Evolutionary conservation across 2,888 invertebrate genomes (phyloP).

Genomic region (Mythimna impura): DNA sequence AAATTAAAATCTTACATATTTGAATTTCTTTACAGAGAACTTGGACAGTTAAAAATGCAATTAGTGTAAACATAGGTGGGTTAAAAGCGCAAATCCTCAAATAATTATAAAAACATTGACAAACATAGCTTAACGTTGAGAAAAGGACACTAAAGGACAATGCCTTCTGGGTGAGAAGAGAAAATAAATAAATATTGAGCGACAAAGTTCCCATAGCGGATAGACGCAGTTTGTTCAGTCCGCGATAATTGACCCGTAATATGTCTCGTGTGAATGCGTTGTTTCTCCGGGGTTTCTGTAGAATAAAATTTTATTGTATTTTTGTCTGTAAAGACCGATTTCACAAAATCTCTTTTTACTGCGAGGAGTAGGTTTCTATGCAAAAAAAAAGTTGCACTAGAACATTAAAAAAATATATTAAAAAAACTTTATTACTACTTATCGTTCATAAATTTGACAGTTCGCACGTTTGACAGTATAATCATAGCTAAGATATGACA

Average conservation of each 20-base stretch:
- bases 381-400: no score
- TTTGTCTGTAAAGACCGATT: conserved; percentile 12
- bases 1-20: no score
- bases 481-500: no score
- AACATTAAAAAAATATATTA: no score
- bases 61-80: no score
- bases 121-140: conserved; percentile 20
- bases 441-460: no score
- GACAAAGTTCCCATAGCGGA: conserved; percentile 74
- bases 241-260: conserved; percentile 85
- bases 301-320: not conserved
- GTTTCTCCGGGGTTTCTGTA: conserved; percentile 27
- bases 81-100: not conserved
- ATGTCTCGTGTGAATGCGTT: conserved; percentile 80
- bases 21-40: no score
- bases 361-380: no score
- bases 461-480: no score
- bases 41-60: no score
- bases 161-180: conserved; percentile 22
- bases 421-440: no score
- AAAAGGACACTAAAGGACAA: conserved; percentile 38
- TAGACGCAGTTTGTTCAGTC: conserved; percentile 74
- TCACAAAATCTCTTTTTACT: not conserved
- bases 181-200: conserved; percentile 72
- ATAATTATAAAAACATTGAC: conserved; percentile 14